Conservation (phyloP, 2,113 vertebrate genomes). For the Eudorcas thomsonii region DNA sequence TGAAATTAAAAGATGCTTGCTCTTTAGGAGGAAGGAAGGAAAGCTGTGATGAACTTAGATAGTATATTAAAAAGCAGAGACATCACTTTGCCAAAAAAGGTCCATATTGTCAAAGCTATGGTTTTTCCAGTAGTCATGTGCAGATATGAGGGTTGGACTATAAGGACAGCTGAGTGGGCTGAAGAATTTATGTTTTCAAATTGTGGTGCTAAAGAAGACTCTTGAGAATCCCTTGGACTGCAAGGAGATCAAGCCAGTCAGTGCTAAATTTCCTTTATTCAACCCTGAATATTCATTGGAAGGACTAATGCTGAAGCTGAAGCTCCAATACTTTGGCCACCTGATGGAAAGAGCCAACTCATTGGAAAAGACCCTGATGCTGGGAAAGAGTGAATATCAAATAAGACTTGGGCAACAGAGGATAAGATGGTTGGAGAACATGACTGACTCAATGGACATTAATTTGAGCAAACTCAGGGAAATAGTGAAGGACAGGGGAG, state of each 20-base stretch:
- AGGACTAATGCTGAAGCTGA: background rate
- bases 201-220: background rate
- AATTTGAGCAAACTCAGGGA: background rate
- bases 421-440: background rate
- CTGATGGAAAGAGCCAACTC: background rate
- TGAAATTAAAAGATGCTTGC: background rate
- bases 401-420: background rate
- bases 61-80: background rate
- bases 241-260: background rate
- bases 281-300: background rate
- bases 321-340: background rate
- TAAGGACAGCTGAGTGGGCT: background rate
- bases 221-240: background rate
- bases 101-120: background rate
- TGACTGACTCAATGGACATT: background rate
- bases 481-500: background rate
- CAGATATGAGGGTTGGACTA: background rate
- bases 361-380: background rate
- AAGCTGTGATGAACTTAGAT: background rate
- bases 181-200: background rate
- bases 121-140: background rate
- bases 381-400: background rate
- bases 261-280: background rate
- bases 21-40: background rate
- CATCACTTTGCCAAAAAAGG: background rate